Conservation (phyloP, 2,888 invertebrate species). For the Lepas anatifera region DNA sequence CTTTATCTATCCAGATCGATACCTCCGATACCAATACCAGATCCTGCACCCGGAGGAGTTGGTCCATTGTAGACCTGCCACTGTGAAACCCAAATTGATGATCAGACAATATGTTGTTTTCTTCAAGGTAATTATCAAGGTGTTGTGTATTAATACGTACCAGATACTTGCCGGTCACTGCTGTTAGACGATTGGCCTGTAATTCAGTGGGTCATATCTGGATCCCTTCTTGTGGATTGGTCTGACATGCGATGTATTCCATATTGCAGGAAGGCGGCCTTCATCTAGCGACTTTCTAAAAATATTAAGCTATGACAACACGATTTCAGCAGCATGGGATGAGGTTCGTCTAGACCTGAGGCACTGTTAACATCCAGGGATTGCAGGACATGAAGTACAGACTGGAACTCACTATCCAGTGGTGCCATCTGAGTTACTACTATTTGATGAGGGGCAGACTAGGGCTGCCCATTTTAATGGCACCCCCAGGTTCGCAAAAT, state of each 20-base stretch:
- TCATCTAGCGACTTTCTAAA: background rate
- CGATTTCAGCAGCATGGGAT: background rate
- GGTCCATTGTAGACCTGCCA: constrained; percentile 1
- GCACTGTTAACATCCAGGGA: background rate
- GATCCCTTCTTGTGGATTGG: too few species aligned
- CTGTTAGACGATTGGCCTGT: too few species aligned
- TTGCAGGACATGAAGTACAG: background rate
- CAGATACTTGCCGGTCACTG: background rate
- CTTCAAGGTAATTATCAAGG: background rate
- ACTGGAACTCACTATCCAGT: background rate
- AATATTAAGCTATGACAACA: background rate
- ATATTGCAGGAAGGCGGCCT: background rate
- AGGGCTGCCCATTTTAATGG: too few species aligned
- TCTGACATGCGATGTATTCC: background rate
- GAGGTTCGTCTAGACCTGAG: background rate
- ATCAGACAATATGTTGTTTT: too few species aligned
- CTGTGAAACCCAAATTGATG: background rate
- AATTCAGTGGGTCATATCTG: too few species aligned
- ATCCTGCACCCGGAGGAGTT: background rate
- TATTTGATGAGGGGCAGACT: background rate
- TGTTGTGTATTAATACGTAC: background rate
- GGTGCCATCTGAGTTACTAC: background rate
- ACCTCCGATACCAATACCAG: too few species aligned
- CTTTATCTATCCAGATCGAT: constrained; percentile 7
- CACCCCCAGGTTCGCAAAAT: too few species aligned